Evolutionary conservation across 53 echinoderm and acorn worm genomes (phyloP).

Genomic region (Henricia sp.): DNA sequence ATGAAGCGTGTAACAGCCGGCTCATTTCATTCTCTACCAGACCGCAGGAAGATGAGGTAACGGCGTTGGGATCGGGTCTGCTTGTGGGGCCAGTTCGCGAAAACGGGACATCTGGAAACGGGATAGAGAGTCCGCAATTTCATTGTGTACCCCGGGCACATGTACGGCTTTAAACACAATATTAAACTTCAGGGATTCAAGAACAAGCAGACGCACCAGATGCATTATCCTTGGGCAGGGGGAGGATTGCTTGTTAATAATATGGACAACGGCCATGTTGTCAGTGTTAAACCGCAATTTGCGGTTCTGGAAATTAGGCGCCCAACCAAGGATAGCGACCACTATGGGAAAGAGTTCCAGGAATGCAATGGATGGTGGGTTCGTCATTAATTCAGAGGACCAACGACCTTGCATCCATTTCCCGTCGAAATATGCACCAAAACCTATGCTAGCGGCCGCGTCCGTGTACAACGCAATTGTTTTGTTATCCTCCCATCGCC

Average conservation of each 20-base stretch:
- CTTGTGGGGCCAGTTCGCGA: background rate
- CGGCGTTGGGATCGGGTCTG: background rate
- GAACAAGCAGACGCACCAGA: slow-evolving; percentile 42
- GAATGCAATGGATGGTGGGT: slow-evolving; percentile 27
- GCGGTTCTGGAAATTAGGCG: background rate
- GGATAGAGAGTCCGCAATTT: background rate
- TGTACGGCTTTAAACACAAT: slow-evolving; percentile 33
- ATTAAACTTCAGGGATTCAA: slow-evolving; percentile 30
- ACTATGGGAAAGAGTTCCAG: slow-evolving; percentile 40
- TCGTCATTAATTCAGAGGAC: background rate
- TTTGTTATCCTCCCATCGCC: background rate
- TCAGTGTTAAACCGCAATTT: slow-evolving; percentile 53
- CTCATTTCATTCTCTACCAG: background rate
- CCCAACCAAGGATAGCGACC: slow-evolving; percentile 55
- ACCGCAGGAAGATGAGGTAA: background rate
- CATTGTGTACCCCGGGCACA: background rate
- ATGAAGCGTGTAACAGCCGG: background rate
- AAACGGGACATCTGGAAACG: slow-evolving; percentile 27
- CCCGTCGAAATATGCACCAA: slow-evolving; percentile 7
- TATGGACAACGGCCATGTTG: slow-evolving; percentile 45
- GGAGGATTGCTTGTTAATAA: slow-evolving; percentile 56
- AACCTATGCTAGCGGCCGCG: slow-evolving; percentile 33
- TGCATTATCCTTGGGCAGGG: slow-evolving; percentile 25
- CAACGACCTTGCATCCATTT: slow-evolving; percentile 38
- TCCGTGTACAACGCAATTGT: slow-evolving; percentile 8